Percentiles rank a stretch among this genome's conserved stretches.
Evolutionary conservation across 2,113 vertebrate genomes (phyloP).

Genomic region (Syngnathus typhle): DNA sequence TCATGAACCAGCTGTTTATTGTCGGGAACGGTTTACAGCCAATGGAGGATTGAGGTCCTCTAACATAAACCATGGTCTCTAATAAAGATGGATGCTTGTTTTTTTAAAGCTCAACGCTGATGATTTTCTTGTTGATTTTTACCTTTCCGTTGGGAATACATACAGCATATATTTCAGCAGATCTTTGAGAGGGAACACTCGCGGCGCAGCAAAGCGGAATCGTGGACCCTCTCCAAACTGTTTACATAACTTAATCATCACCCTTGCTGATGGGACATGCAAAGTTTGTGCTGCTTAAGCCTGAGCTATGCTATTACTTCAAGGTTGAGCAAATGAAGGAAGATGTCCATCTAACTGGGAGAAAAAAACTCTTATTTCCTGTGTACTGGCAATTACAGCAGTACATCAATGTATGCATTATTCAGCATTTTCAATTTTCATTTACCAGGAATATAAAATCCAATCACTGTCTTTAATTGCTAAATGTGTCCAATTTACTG

Average conservation of each 20-base stretch:
- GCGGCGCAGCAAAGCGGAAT: constrained; percentile 29
- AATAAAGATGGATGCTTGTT: constrained; percentile 61
- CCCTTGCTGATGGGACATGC: constrained; percentile 41
- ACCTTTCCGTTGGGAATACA: constrained; percentile 25
- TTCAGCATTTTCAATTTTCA: constrained; percentile 50
- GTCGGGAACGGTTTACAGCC: constrained; percentile 45
- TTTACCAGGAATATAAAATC: constrained; percentile 52
- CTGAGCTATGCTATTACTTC: constrained; percentile 32
- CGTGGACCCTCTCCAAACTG: constrained; percentile 53
- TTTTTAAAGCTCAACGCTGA: constrained; percentile 50
- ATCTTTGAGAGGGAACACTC: constrained; percentile 46
- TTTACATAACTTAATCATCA: constrained; percentile 67
- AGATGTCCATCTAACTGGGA: constrained; percentile 25
- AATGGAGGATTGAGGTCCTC: constrained; percentile 22
- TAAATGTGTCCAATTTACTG: constrained; percentile 31
- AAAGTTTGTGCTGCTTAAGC: constrained; percentile 44
- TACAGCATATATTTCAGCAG: constrained; percentile 55
- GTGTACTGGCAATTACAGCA: constrained; percentile 13
- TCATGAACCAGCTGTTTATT: constrained; percentile 55
- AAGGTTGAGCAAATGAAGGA: constrained; percentile 24
- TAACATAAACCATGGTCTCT: constrained; percentile 44
- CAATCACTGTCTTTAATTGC: constrained; percentile 50
- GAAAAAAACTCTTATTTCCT: constrained; percentile 35
- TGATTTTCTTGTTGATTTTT: constrained; percentile 56
- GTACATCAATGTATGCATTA: constrained; percentile 43